Conservation (phyloP, 2,113 vertebrate genomes). For the Sigmodon hispidus region DNA sequence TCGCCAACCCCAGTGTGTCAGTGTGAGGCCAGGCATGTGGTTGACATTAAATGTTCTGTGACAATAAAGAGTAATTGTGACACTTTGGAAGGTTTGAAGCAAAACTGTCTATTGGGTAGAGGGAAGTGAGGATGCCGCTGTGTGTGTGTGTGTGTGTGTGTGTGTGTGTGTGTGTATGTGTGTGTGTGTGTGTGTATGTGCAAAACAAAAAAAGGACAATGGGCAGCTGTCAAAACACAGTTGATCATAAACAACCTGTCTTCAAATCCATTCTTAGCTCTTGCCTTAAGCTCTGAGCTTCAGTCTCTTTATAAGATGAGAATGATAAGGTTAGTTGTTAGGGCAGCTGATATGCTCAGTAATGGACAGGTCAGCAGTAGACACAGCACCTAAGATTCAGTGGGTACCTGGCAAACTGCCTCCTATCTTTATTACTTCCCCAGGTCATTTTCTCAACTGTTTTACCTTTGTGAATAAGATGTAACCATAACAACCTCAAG, state of each 20-base stretch:
- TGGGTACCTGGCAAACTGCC: neutral
- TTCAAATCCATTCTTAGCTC: neutral
- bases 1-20: neutral
- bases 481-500: neutral
- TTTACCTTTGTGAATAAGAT: slow-evolving; percentile 43
- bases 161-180: too few relatives aligned
- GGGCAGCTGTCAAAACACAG: neutral
- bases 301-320: neutral
- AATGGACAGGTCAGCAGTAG: neutral
- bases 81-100: neutral
- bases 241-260: neutral
- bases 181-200: too few relatives aligned
- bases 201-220: slow-evolving; percentile 6
- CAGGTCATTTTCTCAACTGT: slow-evolving; percentile 32
- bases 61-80: slow-evolving; percentile 26
- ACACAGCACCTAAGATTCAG: too few relatives aligned
- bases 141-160: neutral
- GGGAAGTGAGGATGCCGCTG: neutral
- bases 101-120: neutral
- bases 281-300: neutral
- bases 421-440: neutral
- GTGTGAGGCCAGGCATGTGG: neutral
- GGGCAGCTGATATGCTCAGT: neutral
- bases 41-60: slow-evolving; percentile 37
- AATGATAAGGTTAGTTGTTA: neutral